phyloP scores from a whole-genome alignment of 35 echinoderm and acorn worm genomes.

The Acanthaster planci region DNA sequence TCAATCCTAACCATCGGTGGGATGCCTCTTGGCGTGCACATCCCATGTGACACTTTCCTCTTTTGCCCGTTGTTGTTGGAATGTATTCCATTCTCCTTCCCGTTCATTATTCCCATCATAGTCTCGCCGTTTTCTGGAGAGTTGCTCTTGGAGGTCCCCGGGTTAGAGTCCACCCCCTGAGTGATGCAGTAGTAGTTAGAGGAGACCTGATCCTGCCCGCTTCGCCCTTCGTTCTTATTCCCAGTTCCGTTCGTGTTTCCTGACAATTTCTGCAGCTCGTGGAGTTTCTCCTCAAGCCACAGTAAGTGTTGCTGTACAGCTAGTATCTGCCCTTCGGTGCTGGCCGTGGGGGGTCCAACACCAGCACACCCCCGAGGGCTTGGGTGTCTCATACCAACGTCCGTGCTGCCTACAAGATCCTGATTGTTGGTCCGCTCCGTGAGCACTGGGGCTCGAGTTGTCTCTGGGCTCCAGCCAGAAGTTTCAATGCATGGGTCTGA shows the following conservation, averaged over 20 bases:
- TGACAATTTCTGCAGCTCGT: not conserved
- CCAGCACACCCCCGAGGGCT: not conserved
- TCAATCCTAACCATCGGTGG: slow-evolving; percentile 15
- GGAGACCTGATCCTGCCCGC: not conserved
- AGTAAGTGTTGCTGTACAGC: slow-evolving; percentile 7
- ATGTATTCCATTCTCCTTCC: not conserved
- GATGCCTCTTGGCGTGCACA: not conserved
- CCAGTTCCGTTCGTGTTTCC: not conserved
- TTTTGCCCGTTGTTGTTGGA: not conserved
- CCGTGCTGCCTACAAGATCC: not conserved
- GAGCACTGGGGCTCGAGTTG: not conserved
- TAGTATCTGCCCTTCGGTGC: slow-evolving; percentile 15
- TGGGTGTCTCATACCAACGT: not conserved
- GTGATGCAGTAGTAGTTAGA: slow-evolving; percentile 26
- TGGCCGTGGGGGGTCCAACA: not conserved
- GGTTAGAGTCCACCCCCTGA: slow-evolving; percentile 17
- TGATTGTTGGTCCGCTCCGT: not conserved
- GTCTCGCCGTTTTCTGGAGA: slow-evolving; percentile 1
- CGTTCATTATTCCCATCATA: not conserved
- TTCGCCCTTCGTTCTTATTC: not conserved
- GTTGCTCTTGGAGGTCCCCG: not conserved
- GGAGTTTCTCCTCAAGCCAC: slow-evolving; percentile 6
- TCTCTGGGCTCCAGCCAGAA: not conserved
- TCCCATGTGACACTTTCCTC: slow-evolving; percentile 1
- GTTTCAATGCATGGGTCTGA: slow-evolving; percentile 15